Percentiles rank a stretch among this genome's conserved stretches.
phyloP scores from a whole-genome alignment of 2,888 invertebrate genomes.

The Cheiracanthium punctorium region DNA sequence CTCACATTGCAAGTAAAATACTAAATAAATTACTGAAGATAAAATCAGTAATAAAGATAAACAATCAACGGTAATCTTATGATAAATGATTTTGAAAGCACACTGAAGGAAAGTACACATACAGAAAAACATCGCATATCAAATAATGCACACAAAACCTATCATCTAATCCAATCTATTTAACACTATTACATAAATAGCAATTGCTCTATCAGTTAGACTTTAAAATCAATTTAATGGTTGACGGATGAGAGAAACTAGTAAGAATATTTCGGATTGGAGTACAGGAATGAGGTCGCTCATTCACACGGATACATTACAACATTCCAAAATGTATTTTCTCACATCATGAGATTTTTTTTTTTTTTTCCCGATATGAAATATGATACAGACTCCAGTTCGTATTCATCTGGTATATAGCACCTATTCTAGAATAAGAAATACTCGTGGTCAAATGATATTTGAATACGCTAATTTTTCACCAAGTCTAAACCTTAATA shows the following conservation, averaged over 20 bases:
- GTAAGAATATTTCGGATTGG: not conserved
- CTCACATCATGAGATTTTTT: not conserved
- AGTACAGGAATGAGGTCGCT: not conserved
- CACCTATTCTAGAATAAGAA: slow-evolving; percentile 28
- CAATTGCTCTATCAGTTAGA: not conserved
- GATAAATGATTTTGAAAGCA: slow-evolving; percentile 14
- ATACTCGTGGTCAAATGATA: not conserved
- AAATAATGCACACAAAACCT: slow-evolving; percentile 34
- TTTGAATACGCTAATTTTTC: not conserved
- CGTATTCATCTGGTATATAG: slow-evolving; percentile 22
- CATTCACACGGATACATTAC: slow-evolving; percentile 3
- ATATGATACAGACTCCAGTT: slow-evolving; percentile 33
- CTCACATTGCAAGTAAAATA: slow-evolving; percentile 40
- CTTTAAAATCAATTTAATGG: not conserved
- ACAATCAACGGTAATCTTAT: slow-evolving; percentile 19
- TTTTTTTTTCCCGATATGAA: slow-evolving; percentile 42
- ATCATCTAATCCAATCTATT: slow-evolving; percentile 47
- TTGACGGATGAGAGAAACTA: not conserved
- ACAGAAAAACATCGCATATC: slow-evolving; percentile 28
- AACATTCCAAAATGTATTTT: slow-evolving; percentile 16
- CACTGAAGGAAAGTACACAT: slow-evolving; percentile 19
- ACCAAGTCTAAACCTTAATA: no score
- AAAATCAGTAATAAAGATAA: slow-evolving; percentile 25
- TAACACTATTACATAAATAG: slow-evolving; percentile 42
- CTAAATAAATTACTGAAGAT: slow-evolving; percentile 55